phyloP scores from a whole-genome alignment of 2,797 vertebrate species.

The Pipistrellus pygmaeus region DNA sequence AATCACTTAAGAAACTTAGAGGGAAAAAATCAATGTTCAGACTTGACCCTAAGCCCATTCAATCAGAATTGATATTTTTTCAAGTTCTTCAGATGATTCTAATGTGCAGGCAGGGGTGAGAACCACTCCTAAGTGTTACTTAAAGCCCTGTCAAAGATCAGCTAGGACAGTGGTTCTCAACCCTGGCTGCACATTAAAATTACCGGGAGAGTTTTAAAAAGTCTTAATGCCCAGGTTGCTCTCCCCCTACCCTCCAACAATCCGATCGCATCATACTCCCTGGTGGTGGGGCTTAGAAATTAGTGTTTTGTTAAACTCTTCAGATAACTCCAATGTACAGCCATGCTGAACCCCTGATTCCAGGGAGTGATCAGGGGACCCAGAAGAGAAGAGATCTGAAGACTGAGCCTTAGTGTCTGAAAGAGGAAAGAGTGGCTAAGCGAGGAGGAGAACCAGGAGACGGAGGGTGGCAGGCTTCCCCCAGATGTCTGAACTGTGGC shows the following conservation, averaged over 20 bases:
- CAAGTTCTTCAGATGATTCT: constrained; percentile 11
- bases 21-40: not conserved
- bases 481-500: not conserved
- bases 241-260: not conserved
- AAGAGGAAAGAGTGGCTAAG: not conserved
- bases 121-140: not conserved
- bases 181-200: not conserved
- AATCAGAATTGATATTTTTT: not conserved
- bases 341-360: not conserved
- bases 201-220: not conserved
- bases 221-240: not conserved
- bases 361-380: not conserved
- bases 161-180: not conserved
- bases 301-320: not conserved
- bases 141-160: not conserved
- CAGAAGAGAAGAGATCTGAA: not conserved
- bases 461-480: not conserved
- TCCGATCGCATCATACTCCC: not conserved
- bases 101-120: not conserved
- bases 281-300: not conserved
- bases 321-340: not conserved
- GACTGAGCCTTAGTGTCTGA: not conserved
- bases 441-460: not conserved
- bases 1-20: not conserved
- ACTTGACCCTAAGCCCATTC: not conserved